phyloP scores from a whole-genome alignment of 2,113 vertebrate genomes.

The Phaethon lepturus region DNA sequence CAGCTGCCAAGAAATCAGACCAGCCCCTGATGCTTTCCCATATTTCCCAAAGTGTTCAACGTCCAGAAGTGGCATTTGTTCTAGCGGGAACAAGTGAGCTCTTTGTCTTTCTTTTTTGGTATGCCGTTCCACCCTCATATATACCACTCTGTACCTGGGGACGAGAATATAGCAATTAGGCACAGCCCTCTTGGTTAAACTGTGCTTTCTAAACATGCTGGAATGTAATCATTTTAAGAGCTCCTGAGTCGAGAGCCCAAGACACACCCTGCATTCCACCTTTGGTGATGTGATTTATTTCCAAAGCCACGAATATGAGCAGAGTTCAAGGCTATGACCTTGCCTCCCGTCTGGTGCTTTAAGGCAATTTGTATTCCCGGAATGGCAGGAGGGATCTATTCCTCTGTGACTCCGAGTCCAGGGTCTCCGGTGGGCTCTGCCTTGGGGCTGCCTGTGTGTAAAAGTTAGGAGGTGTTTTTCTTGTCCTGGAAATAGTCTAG shows the following conservation, averaged over 20 bases:
- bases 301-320: slow-evolving; percentile 18
- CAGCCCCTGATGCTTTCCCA: not conserved
- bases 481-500: slow-evolving; percentile 40
- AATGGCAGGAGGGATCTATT: slow-evolving; percentile 7
- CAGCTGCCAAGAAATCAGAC: slow-evolving; percentile 17
- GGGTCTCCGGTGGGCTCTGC: not conserved
- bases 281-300: slow-evolving; percentile 59
- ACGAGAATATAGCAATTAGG: slow-evolving; percentile 42
- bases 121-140: not conserved
- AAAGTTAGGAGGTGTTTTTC: slow-evolving; percentile 10
- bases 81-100: slow-evolving; percentile 38
- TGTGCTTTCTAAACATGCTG: slow-evolving; percentile 42
- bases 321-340: slow-evolving; percentile 57
- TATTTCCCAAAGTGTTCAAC: not conserved
- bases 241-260: not conserved
- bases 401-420: rapidly evolving
- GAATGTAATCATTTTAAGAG: slow-evolving; percentile 64
- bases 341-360: not conserved
- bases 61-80: slow-evolving; percentile 43
- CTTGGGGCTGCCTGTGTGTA: not conserved
- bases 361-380: slow-evolving; percentile 38
- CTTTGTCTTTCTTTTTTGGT: slow-evolving; percentile 19
- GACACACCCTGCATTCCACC: slow-evolving; percentile 66
- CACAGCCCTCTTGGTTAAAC: slow-evolving; percentile 60
- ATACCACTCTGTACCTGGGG: slow-evolving; percentile 46